Conservation (phyloP, 2,113 vertebrate species). For the Struthidea cinerea region DNA sequence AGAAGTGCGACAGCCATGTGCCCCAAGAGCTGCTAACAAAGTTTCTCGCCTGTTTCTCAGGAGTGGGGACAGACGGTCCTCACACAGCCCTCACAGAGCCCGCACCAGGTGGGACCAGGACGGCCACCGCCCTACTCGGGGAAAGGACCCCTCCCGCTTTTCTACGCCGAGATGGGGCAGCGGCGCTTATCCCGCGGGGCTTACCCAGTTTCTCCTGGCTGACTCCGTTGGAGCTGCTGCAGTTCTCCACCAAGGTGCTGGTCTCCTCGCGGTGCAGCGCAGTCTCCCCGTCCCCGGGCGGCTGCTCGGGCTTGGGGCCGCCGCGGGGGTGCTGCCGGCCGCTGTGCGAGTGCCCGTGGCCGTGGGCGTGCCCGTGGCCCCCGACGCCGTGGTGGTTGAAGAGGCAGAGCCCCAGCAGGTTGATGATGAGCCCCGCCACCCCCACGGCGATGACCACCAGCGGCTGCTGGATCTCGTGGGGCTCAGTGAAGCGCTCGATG, state of each 20-base stretch:
- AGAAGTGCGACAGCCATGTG: neutral
- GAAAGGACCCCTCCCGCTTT: neutral
- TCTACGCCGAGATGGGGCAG: neutral
- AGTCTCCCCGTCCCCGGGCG: conserved; percentile 53
- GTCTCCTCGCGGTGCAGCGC: conserved; percentile 86
- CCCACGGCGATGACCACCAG: conserved; percentile 80
- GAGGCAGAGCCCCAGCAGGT: conserved; percentile 91
- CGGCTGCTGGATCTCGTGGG: conserved; percentile 88
- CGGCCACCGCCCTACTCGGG: neutral
- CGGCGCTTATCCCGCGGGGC: neutral
- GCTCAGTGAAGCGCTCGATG: conserved; percentile 91
- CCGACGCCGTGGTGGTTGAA: conserved; percentile 87
- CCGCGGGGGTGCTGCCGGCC: conserved; percentile 50
- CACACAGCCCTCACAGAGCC: neutral
- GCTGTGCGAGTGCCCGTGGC: conserved; percentile 85
- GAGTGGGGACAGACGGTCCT: neutral
- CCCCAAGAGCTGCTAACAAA: neutral
- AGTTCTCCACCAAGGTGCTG: conserved; percentile 87
- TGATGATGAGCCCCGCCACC: conserved; percentile 88
- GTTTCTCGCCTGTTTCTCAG: neutral
- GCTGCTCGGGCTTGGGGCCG: conserved; percentile 30
- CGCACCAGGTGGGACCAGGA: neutral
- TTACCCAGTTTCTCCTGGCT: conserved; percentile 60
- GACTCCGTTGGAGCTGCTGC: conserved; percentile 80
- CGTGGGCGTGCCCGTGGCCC: conserved; percentile 73